These are phyloP conservation scores for Eptesicus fuscus DNA, from an alignment of 2,113 vertebrate species.

Conservation along the genomic window DNA sequence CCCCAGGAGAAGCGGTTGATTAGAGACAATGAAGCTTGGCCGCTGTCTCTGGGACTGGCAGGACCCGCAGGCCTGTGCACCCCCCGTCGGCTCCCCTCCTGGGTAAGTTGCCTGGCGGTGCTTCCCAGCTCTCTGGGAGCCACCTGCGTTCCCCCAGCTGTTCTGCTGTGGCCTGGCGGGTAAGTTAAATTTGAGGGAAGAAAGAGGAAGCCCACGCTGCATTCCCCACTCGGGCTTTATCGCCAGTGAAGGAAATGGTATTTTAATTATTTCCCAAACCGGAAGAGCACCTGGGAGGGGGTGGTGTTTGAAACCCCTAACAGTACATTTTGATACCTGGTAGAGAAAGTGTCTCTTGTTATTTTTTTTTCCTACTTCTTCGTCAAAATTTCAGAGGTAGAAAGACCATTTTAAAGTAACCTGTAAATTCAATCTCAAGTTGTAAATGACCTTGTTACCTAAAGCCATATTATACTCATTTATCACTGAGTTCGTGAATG, in stretches of 20 bases:
- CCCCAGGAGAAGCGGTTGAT: neutral
- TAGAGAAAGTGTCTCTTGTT: neutral
- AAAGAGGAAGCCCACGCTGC: neutral
- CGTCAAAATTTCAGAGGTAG: neutral
- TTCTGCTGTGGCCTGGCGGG: neutral
- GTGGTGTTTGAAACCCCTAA: neutral
- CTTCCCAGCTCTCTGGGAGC: fast-evolving
- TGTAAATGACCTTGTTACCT: neutral
- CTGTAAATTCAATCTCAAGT: neutral
- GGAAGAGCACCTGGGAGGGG: neutral
- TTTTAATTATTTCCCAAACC: neutral
- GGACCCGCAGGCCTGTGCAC: too few relatives aligned
- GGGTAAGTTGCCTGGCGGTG: neutral
- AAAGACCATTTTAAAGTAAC: neutral
- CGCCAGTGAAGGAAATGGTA: neutral
- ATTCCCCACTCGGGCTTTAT: neutral
- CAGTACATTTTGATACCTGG: neutral
- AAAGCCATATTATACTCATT: neutral
- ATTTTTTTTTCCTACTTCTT: neutral
- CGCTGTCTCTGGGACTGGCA: neutral
- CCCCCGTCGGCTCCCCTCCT: neutral
- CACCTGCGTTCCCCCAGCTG: fast-evolving
- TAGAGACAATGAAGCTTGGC: neutral
- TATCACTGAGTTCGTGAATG: neutral
- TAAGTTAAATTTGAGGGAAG: neutral